Conservation (phyloP, 35 echinoderm and acorn worm species). For the Apostichopus japonicus region DNA sequence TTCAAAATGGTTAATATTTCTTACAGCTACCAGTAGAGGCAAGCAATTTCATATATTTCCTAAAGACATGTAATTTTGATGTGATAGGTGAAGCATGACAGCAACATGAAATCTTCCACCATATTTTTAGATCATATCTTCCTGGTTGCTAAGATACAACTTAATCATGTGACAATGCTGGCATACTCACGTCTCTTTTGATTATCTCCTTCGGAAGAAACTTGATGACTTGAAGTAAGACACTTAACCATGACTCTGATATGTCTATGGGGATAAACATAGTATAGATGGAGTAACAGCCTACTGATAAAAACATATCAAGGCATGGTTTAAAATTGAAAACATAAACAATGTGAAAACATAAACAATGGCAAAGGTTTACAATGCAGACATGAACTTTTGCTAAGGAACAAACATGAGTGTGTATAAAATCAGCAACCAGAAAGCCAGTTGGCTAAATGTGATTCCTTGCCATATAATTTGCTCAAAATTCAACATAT, state of each 20-base stretch:
- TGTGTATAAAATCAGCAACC: not conserved
- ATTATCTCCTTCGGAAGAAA: conserved; percentile 92
- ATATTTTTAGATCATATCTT: not conserved
- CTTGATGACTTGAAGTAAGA: conserved; percentile 88
- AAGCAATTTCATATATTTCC: not conserved
- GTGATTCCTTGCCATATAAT: too few species aligned
- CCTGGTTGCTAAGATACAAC: conserved; percentile 16
- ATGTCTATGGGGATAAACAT: conserved; percentile 66
- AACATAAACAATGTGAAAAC: not conserved
- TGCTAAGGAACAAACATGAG: not conserved
- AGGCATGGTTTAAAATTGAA: not conserved
- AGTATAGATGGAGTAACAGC: not conserved
- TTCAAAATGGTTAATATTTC: too few species aligned
- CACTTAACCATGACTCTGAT: conserved; percentile 84
- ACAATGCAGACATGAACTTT: not conserved
- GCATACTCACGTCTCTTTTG: conserved; percentile 93
- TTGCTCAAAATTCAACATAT: too few species aligned
- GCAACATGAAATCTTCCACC: not conserved
- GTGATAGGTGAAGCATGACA: not conserved
- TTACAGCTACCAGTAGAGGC: too few species aligned
- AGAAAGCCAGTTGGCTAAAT: too few species aligned
- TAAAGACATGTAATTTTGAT: not conserved
- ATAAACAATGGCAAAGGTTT: too few species aligned
- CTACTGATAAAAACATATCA: not conserved
- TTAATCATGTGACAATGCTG: not conserved